Percentiles rank a stretch among this genome's conserved stretches.
phyloP scores from a whole-genome alignment of 1,140 invertebrate species.

The Nephotettix cincticeps region DNA sequence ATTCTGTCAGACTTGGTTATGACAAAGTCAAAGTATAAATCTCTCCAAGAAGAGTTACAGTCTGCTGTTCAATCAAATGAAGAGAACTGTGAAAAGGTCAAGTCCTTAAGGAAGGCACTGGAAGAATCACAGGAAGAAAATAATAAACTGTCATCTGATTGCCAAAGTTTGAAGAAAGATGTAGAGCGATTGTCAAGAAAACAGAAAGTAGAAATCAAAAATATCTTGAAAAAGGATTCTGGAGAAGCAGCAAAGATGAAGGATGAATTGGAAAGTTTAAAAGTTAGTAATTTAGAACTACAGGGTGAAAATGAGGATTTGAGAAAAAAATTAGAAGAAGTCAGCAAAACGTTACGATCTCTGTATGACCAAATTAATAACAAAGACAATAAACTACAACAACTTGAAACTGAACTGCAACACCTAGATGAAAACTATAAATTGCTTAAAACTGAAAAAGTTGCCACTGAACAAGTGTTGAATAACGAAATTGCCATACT shows the following conservation, averaged over 20 bases:
- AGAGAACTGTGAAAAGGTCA: not conserved
- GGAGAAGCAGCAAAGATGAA: constrained; percentile 44
- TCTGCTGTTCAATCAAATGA: not conserved
- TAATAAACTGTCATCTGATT: not conserved
- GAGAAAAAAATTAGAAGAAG: not conserved
- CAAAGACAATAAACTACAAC: constrained; percentile 49
- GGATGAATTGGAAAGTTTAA: constrained; percentile 33
- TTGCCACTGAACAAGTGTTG: constrained; percentile 28
- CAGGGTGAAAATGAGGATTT: constrained; percentile 18
- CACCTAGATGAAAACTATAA: constrained; percentile 54
- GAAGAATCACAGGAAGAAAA: constrained; percentile 47
- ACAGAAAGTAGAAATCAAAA: constrained; percentile 16
- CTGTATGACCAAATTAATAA: constrained; percentile 40
- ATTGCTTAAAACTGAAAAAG: constrained; percentile 51
- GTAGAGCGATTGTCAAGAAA: constrained; percentile 18
- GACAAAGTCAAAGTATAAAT: constrained; percentile 3
- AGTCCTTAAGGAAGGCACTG: constrained; percentile 51
- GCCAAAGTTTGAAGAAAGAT: constrained; percentile 10
- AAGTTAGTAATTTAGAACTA: constrained; percentile 5
- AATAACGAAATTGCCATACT: constrained; percentile 36
- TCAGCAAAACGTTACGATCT: not conserved
- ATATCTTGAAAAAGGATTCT: constrained; percentile 26
- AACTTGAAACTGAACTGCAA: constrained; percentile 47
- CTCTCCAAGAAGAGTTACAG: constrained; percentile 12
- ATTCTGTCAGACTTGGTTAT: not conserved